Base-by-base conservation (phyloP, 2,797 vertebrate species). In the Cossypha caffra region DNA sequence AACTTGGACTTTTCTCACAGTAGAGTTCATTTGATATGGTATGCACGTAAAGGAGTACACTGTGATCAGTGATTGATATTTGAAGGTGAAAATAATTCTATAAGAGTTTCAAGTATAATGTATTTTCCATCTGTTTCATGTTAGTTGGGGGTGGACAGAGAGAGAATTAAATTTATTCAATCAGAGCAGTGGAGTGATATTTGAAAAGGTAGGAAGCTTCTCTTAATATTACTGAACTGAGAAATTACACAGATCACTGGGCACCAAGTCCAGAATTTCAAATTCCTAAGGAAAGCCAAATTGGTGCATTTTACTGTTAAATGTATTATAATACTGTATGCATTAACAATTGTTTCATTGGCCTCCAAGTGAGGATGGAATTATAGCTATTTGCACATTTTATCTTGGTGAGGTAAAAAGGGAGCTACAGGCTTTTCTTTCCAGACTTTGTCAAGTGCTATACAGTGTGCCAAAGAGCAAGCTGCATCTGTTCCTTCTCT, bases 81-180 rank as follows among this genome's bases (percentile, higher is more conserved):
- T 74, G 55, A 88, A 91, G 19, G 57, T 58, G 58, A 91, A 91
- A 77, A 89, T 52, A 78, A 78, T 82, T 81, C 23, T 80, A 23
- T 63, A 55, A 81, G 47, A 88, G 45, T 55, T 86, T 73, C 23
- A 51, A 80, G 37, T 89, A 16, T 79, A 90, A 85, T 89, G 64
- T 52, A 25, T 87, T 95, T 96, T 86, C 67, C 77, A 55, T 90
- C 69, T 96, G 87, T 84, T 96, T 91, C 66, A 31, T 81, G 52
- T 91, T 94, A 95, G 48, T 79, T 96, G 73, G 62, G 40, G 45
- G 16, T 67, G 35, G 45, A 37, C 33, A 86, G 21, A 26, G n/a
- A 64, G 26, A 55, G 26, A 96, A 91, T 77, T 66, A 84, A 58
- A 74, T 86, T 50, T 94, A 59, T 75, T 95, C 51, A 43, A 5